Conservation (phyloP, 2,113 vertebrate genomes). For the Lasiurus borealis region DNA sequence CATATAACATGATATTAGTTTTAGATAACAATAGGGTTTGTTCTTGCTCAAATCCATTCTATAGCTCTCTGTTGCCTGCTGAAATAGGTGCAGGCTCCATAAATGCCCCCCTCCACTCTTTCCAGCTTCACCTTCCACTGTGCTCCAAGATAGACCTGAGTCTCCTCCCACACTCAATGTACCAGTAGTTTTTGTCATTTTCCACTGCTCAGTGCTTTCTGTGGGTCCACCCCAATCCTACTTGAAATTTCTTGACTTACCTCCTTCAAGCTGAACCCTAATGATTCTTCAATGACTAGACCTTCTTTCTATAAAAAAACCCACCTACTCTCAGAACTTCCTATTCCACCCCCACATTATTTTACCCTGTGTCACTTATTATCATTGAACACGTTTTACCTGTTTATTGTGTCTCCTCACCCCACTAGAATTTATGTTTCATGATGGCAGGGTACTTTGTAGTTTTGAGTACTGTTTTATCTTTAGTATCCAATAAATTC, state of each 20-base stretch:
- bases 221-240: background rate
- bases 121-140: background rate
- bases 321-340: background rate
- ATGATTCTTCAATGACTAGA: background rate
- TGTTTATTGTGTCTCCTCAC: background rate
- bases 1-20: background rate
- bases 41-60: background rate
- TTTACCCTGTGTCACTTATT: background rate
- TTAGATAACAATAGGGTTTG: background rate
- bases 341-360: background rate
- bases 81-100: constrained; percentile 3
- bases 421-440: background rate
- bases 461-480: background rate
- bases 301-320: background rate
- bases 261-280: background rate
- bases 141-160: constrained; percentile 7
- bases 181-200: background rate
- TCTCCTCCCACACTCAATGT: background rate
- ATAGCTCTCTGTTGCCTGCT: constrained; percentile 13
- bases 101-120: background rate
- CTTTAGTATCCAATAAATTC: background rate
- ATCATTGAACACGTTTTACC: background rate
- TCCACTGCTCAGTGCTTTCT: background rate
- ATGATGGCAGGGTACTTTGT: background rate
- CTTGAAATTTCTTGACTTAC: background rate